Evolutionary conservation across 2,113 vertebrate genomes (phyloP).

Genomic region (Malurus elegans): DNA sequence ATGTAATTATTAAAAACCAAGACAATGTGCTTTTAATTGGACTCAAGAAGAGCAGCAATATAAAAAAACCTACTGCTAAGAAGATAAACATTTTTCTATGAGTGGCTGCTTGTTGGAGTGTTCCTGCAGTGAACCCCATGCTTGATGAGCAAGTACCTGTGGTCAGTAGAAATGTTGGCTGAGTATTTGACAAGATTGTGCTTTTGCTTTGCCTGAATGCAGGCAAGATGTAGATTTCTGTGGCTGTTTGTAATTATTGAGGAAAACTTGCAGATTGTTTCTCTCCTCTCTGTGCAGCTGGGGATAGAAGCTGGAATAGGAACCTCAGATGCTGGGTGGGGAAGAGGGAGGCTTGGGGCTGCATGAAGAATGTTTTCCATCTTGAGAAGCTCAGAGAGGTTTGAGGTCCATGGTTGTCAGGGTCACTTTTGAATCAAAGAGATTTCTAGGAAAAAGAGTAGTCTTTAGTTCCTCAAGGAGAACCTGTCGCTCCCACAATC

Average conservation of each 20-base stretch:
- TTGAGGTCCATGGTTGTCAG: background rate
- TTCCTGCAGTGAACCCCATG: background rate
- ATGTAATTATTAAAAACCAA: slow-evolving; percentile 12
- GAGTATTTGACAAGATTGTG: background rate
- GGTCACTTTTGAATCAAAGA: background rate
- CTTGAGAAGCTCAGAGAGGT: background rate
- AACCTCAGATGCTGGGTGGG: background rate
- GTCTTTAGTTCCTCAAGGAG: background rate
- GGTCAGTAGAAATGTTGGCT: background rate
- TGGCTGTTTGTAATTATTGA: background rate
- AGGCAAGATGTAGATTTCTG: background rate
- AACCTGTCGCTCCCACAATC: background rate
- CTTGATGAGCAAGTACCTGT: background rate
- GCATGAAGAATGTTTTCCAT: background rate
- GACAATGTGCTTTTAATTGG: background rate
- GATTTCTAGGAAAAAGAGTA: background rate
- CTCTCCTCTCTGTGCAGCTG: background rate
- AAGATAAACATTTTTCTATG: background rate
- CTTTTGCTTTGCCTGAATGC: background rate
- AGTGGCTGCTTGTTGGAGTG: background rate
- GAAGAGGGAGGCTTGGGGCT: background rate
- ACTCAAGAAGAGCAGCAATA: background rate
- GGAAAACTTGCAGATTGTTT: background rate
- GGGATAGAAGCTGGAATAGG: background rate
- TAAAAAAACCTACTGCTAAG: background rate